These are phyloP conservation scores for Elephas maximus DNA, from an alignment of 2,113 vertebrate species.

Conservation along the genomic window DNA sequence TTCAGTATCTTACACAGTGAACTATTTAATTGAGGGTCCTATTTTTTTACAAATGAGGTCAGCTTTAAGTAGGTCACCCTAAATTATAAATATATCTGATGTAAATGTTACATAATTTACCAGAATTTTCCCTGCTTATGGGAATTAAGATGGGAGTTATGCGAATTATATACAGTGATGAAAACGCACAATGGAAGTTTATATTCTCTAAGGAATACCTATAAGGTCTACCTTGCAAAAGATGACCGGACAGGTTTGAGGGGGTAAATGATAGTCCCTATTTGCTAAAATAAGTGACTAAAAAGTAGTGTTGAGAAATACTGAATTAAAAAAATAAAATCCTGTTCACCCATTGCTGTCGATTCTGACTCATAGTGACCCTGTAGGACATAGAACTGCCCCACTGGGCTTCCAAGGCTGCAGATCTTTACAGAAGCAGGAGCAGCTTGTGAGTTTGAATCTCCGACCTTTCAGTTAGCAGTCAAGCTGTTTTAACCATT, in stretches of 20 bases:
- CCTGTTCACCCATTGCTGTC: background rate
- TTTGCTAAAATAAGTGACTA: background rate
- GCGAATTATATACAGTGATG: conserved; percentile 63
- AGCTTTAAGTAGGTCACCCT: conserved; percentile 70
- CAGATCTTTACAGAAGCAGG: no score
- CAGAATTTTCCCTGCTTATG: conserved; percentile 50
- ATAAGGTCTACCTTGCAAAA: conserved; percentile 16
- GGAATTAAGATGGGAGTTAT: conserved; percentile 8
- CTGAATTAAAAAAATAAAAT: conserved; percentile 38
- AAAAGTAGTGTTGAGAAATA: background rate
- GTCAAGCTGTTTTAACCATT: no score
- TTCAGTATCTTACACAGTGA: conserved; percentile 30
- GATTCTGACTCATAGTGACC: no score
- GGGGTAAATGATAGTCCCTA: background rate
- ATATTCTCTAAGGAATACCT: conserved; percentile 8
- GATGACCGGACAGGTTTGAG: background rate
- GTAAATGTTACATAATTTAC: conserved; percentile 42
- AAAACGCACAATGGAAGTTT: conserved; percentile 29
- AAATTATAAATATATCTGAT: conserved; percentile 72
- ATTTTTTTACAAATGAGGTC: conserved; percentile 61
- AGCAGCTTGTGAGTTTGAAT: no score
- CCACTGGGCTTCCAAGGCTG: no score
- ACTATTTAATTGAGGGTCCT: background rate
- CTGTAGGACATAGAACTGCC: no score
- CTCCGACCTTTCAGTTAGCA: no score